These are phyloP conservation scores for Brachionus rotundiformis DNA, from an alignment of 1,140 invertebrate genomes.

Conservation along the genomic window DNA sequence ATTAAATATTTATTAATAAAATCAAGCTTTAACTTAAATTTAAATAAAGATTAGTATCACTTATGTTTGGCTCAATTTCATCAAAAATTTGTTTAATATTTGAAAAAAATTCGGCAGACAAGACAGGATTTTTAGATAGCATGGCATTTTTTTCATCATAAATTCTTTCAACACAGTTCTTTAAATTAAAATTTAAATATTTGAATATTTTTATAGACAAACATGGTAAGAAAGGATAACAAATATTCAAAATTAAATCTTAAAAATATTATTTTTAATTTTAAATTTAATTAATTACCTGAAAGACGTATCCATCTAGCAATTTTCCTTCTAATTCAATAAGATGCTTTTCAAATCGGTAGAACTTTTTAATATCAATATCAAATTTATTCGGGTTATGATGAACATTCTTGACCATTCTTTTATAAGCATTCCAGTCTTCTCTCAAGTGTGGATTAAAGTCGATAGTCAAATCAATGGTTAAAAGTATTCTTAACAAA, in stretches of 20 bases:
- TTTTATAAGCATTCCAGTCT: constrained; percentile 72
- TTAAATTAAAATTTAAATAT: neutral
- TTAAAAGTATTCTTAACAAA: constrained; percentile 72
- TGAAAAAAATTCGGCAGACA: constrained; percentile 70
- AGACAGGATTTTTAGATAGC: constrained; percentile 68
- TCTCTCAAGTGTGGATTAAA: constrained; percentile 69
- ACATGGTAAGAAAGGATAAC: too few relatives aligned
- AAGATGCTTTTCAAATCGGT: constrained; percentile 71
- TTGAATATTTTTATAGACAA: too few relatives aligned
- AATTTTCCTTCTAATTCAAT: constrained; percentile 70
- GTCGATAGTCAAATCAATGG: constrained; percentile 73
- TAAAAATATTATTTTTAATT: neutral
- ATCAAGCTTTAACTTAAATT: constrained; percentile 67
- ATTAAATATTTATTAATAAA: constrained; percentile 48
- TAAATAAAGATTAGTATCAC: constrained; percentile 55
- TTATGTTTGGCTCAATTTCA: constrained; percentile 67
- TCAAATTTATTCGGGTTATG: constrained; percentile 71
- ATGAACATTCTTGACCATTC: constrained; percentile 71
- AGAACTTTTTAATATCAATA: constrained; percentile 67
- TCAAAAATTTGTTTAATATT: constrained; percentile 68
- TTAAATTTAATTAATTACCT: constrained; percentile 61
- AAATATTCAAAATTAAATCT: too few relatives aligned
- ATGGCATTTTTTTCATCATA: constrained; percentile 69
- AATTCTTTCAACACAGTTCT: constrained; percentile 69
- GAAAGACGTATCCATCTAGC: constrained; percentile 70